Percentiles rank a stretch among this genome's conserved stretches.
These are phyloP conservation scores for Scartelaos histophorus DNA, from an alignment of 2,113 vertebrate species.

Conservation along the genomic window DNA sequence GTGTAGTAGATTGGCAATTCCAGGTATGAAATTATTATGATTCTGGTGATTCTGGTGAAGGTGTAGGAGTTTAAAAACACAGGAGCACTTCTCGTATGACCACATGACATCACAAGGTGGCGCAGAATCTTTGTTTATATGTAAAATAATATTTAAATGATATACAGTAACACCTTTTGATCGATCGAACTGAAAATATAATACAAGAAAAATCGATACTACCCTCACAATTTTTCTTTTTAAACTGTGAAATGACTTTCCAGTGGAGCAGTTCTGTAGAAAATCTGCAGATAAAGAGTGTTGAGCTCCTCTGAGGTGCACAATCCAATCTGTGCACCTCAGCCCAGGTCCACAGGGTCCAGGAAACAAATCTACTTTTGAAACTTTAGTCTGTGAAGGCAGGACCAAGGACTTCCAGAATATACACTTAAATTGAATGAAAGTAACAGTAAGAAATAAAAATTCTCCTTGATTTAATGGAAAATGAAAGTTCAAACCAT, in stretches of 20 bases:
- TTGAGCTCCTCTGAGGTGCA: neutral
- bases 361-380: neutral
- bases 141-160: neutral
- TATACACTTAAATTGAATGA: slow-evolving; percentile 3
- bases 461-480: too few species aligned
- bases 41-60: too few species aligned
- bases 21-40: too few species aligned
- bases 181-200: neutral
- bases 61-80: too few species aligned
- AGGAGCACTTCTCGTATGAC: too few species aligned
- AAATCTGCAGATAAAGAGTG: neutral
- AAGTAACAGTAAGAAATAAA: neutral
- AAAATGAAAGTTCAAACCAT: too few species aligned
- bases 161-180: neutral
- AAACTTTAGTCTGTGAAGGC: neutral
- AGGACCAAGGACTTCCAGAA: neutral
- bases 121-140: too few species aligned
- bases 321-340: slow-evolving; percentile 3
- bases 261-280: neutral
- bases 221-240: neutral
- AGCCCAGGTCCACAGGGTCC: neutral
- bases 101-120: too few species aligned
- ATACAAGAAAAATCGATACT: neutral
- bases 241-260: slow-evolving; percentile 34
- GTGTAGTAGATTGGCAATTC: too few species aligned